phyloP scores from a whole-genome alignment of 2,797 vertebrate species.

The Sciurus carolinensis region DNA sequence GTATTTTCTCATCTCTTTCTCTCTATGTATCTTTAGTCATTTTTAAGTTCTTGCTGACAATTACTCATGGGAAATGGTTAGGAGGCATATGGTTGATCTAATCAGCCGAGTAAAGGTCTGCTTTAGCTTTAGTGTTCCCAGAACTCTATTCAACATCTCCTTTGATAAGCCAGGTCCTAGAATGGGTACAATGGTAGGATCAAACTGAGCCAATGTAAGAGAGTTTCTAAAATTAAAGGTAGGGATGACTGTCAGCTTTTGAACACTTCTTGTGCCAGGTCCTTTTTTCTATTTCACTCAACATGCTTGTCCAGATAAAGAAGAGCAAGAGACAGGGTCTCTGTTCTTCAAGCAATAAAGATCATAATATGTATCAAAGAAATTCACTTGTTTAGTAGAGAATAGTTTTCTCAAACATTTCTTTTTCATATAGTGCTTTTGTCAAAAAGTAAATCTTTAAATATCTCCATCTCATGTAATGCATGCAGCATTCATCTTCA shows the following conservation, averaged over 20 bases:
- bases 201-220: not conserved
- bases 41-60: not conserved
- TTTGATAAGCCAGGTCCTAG: not conserved
- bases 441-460: not conserved
- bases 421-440: not conserved
- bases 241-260: not conserved
- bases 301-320: not conserved
- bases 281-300: not conserved
- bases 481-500: not conserved
- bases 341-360: not conserved
- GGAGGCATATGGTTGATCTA: not conserved
- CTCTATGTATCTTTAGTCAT: not conserved
- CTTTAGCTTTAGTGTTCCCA: not conserved
- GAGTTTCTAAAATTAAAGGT: slow-evolving; percentile 1
- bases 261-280: not conserved
- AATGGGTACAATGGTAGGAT: not conserved
- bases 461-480: not conserved
- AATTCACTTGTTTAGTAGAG: not conserved
- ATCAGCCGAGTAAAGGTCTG: not conserved
- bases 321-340: not conserved
- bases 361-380: not conserved
- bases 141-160: not conserved
- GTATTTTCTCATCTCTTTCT: not conserved
- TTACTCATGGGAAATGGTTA: not conserved
- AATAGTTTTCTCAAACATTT: slow-evolving; percentile 18